phyloP scores from a whole-genome alignment of 1,140 invertebrate genomes.

The Halictus rubicundus region DNA sequence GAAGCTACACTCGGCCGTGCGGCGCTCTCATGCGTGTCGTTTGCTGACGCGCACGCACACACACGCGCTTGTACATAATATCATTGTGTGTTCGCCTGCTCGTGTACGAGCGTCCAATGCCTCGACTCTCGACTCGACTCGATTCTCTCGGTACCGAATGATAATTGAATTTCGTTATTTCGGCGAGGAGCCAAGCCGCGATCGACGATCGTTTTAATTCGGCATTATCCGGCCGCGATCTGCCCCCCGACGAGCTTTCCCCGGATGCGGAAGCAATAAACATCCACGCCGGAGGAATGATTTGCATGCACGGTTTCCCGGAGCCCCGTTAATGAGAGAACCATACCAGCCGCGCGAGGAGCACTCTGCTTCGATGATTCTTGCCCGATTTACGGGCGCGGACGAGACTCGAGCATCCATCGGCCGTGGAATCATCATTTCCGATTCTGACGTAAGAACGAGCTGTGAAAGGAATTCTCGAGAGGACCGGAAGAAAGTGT shows the following conservation, averaged over 20 bases:
- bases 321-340: neutral
- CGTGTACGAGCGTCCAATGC: too few relatives aligned
- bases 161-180: neutral
- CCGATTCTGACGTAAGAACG: too few relatives aligned
- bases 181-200: neutral
- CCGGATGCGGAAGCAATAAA: slow-evolving; percentile 5
- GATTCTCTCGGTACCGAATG: too few relatives aligned
- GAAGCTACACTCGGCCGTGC: slow-evolving; percentile 2
- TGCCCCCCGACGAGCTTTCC: neutral
- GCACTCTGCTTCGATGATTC: neutral
- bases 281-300: neutral
- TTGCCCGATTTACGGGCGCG: too few relatives aligned
- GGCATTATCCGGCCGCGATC: neutral
- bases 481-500: too few relatives aligned
- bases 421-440: too few relatives aligned
- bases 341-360: too few relatives aligned
- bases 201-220: neutral
- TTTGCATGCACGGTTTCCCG: slow-evolving; percentile 2
- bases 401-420: too few relatives aligned
- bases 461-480: too few relatives aligned
- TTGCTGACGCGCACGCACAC: neutral
- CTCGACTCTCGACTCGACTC: too few relatives aligned
- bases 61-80: too few relatives aligned
- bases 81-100: too few relatives aligned
- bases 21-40: neutral